phyloP scores from a whole-genome alignment of 2,888 invertebrate genomes.

The Eumacrocentrus americanus region DNA sequence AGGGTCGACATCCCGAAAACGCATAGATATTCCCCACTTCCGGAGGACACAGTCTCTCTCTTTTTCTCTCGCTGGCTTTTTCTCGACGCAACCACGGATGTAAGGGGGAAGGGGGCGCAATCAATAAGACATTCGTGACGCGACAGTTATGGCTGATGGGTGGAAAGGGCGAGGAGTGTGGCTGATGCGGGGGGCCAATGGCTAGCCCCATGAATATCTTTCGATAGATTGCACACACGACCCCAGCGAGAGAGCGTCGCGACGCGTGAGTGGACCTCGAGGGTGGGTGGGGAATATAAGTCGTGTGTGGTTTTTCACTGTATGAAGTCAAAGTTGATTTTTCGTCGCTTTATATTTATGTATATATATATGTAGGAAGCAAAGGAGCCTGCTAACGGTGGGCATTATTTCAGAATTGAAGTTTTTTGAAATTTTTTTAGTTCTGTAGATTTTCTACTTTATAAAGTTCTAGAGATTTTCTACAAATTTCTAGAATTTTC shows the following conservation, averaged over 20 bases:
- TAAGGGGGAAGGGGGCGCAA: constrained; percentile 42
- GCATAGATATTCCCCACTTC: constrained; percentile 48
- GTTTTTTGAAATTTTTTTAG: too few species aligned
- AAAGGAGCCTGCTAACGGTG: too few species aligned
- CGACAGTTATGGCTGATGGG: constrained; percentile 58
- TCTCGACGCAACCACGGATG: constrained; percentile 13
- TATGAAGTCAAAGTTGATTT: constrained; percentile 21
- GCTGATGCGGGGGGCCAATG: constrained; percentile 39
- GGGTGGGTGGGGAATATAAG: constrained; percentile 22
- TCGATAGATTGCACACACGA: constrained; percentile 61
- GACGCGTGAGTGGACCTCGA: constrained; percentile 13
- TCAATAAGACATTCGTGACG: constrained; percentile 62
- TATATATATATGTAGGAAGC: too few species aligned
- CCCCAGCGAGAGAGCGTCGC: constrained; percentile 28
- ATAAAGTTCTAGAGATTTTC: too few species aligned
- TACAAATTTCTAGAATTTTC: too few species aligned
- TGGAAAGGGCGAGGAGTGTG: constrained; percentile 26
- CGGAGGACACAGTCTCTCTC: constrained; percentile 34
- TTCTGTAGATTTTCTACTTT: too few species aligned
- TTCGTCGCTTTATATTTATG: constrained; percentile 28
- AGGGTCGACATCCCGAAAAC: constrained; percentile 35
- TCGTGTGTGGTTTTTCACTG: constrained; percentile 46
- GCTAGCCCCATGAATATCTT: constrained; percentile 62
- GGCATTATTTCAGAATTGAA: too few species aligned
- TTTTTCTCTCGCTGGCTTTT: neutral